These are phyloP conservation scores for Scaptomyza pallida DNA, from an alignment of 1,140 invertebrate species.

Conservation along the genomic window DNA sequence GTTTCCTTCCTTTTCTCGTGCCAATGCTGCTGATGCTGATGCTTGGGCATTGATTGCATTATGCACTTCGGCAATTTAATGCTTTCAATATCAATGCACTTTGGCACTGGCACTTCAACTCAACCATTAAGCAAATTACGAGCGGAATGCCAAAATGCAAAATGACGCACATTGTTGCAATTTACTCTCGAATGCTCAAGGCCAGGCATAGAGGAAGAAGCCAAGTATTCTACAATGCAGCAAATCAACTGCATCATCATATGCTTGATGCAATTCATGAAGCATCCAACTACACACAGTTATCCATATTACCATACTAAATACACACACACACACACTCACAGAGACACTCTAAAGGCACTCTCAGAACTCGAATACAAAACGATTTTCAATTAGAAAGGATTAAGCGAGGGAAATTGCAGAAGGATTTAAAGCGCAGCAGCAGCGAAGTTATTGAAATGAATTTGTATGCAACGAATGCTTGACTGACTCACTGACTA, in stretches of 20 bases:
- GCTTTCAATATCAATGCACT: constrained; percentile 58
- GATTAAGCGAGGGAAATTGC: constrained; percentile 70
- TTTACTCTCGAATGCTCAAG: constrained; percentile 52
- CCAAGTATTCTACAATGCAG: constrained; percentile 22
- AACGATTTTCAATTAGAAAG: constrained; percentile 80
- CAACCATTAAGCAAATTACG: constrained; percentile 74
- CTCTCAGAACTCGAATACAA: constrained; percentile 54
- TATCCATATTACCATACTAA: constrained; percentile 33
- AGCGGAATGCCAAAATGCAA: constrained; percentile 46
- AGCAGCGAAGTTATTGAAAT: constrained; percentile 71
- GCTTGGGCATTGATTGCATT: constrained; percentile 48
- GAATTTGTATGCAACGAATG: constrained; percentile 63
- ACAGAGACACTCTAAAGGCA: constrained; percentile 28
- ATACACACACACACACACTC: constrained; percentile 13
- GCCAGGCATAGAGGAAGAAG: constrained; percentile 22
- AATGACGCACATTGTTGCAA: constrained; percentile 55
- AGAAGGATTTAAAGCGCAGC: constrained; percentile 72
- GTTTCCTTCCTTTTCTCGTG: constrained; percentile 8
- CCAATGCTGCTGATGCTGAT: constrained; percentile 14
- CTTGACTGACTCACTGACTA: constrained; percentile 49
- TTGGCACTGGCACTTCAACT: constrained; percentile 44
- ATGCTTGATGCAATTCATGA: constrained; percentile 43
- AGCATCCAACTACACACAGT: constrained; percentile 27
- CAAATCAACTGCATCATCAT: constrained; percentile 57
- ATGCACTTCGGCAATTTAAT: constrained; percentile 53